phyloP scores from a whole-genome alignment of 2,113 vertebrate species.

The Sinocyclocheilus grahami region DNA sequence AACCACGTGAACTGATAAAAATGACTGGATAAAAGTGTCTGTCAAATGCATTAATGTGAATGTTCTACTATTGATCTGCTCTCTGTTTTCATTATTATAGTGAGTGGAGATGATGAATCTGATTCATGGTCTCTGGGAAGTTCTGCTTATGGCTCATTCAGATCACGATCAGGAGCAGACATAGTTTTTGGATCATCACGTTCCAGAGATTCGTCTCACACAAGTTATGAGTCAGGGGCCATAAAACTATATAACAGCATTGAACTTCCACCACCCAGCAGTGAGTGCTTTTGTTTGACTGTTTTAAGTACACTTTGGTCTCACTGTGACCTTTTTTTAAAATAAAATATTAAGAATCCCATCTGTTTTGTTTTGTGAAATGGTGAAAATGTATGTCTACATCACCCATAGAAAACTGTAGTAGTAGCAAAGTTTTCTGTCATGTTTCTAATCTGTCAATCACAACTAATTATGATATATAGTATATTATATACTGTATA shows the following conservation, averaged over 20 bases:
- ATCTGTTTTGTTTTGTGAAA: no score
- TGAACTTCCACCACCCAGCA: fast-evolving
- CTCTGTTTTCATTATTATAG: neutral
- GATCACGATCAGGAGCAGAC: neutral
- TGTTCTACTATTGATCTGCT: neutral
- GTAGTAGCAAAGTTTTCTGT: no score
- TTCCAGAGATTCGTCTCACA: neutral
- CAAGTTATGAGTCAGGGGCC: neutral
- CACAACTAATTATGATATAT: no score
- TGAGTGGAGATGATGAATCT: neutral
- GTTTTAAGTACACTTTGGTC: no score
- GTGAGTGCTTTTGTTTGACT: neutral
- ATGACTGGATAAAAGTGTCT: neutral
- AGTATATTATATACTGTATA: no score
- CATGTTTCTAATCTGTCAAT: no score
- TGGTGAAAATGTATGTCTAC: no score
- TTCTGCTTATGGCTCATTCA: neutral
- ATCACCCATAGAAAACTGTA: no score
- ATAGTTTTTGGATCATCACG: neutral
- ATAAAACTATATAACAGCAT: neutral
- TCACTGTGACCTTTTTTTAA: neutral
- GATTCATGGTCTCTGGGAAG: neutral
- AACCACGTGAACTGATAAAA: neutral
- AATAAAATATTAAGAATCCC: no score
- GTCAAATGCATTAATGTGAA: neutral